Evolutionary conservation across 1,140 invertebrate genomes (phyloP).

Genomic region (Grapholita molesta): DNA sequence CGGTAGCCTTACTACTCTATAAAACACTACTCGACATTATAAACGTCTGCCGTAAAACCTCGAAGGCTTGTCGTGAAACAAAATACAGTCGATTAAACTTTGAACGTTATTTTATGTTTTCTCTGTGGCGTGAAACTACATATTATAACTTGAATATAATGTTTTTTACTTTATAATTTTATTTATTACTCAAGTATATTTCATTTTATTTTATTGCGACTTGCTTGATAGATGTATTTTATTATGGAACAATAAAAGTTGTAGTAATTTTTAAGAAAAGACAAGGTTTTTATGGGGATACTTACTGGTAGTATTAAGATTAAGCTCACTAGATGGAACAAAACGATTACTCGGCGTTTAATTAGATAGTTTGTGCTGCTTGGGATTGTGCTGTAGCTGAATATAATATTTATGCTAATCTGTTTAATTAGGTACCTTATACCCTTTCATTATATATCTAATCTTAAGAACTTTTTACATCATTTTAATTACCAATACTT

Average conservation of each 20-base stretch:
- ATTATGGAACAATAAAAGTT: background rate
- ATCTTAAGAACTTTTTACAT: too few relatives aligned
- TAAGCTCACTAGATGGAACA: too few relatives aligned
- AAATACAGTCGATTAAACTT: constrained; percentile 9
- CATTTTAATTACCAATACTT: too few relatives aligned
- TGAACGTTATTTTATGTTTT: constrained; percentile 10
- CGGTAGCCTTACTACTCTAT: background rate
- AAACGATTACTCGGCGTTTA: too few relatives aligned
- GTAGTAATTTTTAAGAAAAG: background rate
- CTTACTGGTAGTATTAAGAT: too few relatives aligned
- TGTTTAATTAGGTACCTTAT: too few relatives aligned
- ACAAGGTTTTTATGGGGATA: background rate
- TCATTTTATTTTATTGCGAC: background rate
- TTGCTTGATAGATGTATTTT: background rate
- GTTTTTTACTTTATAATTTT: background rate
- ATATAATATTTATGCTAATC: too few relatives aligned
- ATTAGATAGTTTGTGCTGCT: too few relatives aligned
- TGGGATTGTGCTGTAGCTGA: too few relatives aligned
- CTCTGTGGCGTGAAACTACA: background rate
- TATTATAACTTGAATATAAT: background rate
- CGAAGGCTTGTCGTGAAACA: background rate
- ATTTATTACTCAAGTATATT: background rate
- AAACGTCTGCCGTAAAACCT: background rate
- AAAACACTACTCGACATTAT: background rate
- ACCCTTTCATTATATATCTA: too few relatives aligned